phyloP scores from a whole-genome alignment of 2,888 invertebrate genomes.

The Acleris laterana region DNA sequence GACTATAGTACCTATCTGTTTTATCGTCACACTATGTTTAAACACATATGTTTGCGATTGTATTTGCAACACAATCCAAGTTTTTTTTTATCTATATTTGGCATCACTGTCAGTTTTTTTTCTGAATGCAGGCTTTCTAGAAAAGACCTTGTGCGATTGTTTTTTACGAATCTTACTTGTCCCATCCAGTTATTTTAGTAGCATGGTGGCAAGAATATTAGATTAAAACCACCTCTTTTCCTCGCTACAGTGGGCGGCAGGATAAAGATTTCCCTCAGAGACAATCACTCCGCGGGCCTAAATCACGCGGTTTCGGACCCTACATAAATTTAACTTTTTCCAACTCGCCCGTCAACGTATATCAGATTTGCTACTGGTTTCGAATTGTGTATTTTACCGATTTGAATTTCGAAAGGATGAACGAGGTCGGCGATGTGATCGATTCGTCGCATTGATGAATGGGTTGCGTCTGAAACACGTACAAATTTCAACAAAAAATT shows the following conservation, averaged over 20 bases:
- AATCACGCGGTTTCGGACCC: constrained; percentile 35
- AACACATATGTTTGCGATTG: no score
- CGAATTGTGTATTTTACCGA: constrained; percentile 24
- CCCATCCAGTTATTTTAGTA: constrained; percentile 23
- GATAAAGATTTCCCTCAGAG: constrained; percentile 45
- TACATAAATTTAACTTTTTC: constrained; percentile 37
- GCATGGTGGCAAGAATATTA: constrained; percentile 46
- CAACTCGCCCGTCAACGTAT: constrained; percentile 30
- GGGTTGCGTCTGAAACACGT: constrained; percentile 8
- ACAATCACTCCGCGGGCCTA: constrained; percentile 40
- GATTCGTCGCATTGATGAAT: constrained; percentile 33
- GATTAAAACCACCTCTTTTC: constrained; percentile 52
- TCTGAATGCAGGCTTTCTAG: no score
- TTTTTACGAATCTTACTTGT: background rate
- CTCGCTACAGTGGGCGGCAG: constrained; percentile 44
- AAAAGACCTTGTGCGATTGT: background rate
- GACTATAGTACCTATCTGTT: no score
- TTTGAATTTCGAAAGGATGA: constrained; percentile 23
- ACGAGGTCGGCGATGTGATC: constrained; percentile 34
- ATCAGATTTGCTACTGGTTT: constrained; percentile 38
- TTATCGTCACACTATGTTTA: no score
- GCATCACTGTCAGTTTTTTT: no score
- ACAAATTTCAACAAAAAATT: background rate
- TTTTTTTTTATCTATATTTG: no score
- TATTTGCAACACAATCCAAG: no score